Base-by-base conservation (phyloP, 1,140 invertebrate genomes). In the Hyles euphorbiae region DNA sequence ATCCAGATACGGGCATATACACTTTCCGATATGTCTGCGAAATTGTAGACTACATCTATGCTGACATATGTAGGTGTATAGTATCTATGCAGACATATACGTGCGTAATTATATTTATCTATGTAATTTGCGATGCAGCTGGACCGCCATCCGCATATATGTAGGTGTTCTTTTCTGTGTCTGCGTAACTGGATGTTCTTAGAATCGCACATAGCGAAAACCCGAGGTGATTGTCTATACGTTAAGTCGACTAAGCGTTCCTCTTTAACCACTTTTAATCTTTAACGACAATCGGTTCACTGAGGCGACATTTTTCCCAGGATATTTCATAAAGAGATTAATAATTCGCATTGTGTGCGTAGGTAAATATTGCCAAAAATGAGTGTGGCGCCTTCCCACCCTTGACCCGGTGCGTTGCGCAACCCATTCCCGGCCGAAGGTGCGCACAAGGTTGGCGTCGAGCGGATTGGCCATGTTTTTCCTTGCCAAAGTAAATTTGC, bases 381-480 rank as follows among this genome's bases (percentile, higher is more conserved):
- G 74, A 76, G 73, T 74, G 69, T 70, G 70, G 69, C 77, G 72
- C 71, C 77, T 72, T 73, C 59, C 68, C 67, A 83, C 78, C 81
- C 83, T 86, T 83, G 81, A 86, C 81, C 83, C 56, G 70, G 10
- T 11, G 43, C 6, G 66, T 83, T 82, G 72, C 78, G 76, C 72
- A 82, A 83, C 50, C 56, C 55, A 32, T 55, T 76, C 76, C 79
- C 67, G 69, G 54, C 52, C 65, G 67, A 68, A 74, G 72, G 71
- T 77, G 65, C 58, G 64, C 56, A 56, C 65, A 74, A 86, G 82
- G 83, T 81, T 72, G 61, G 47, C 60, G 44, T 50, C 56, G 55
- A 53, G 48, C 59, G 54, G 68, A 72, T 68, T 72, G 63, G 60
- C 61, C 73, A 80, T 80, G 71, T 77, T 70, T 71, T 80, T 82